Base-by-base conservation (phyloP, 1,140 invertebrate genomes). In the Theocolax elegans region DNA sequence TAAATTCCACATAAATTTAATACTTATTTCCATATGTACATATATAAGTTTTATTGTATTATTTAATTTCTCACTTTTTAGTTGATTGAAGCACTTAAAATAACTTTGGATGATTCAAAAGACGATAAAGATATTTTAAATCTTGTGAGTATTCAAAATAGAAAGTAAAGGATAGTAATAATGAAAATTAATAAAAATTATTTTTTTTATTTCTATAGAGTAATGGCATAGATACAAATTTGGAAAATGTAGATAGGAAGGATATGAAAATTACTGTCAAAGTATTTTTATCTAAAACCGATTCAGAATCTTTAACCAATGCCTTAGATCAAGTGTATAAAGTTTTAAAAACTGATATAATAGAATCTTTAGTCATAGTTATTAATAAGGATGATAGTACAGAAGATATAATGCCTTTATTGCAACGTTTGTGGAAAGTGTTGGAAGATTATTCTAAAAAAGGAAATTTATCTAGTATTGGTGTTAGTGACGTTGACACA, bases 401-500 rank as follows among this genome's bases (percentile, higher is more conserved):
- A 6, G 89, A 88, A 66, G 86, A 85, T 60, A 84, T 89, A 70
- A 75, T 94, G 40, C 84, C 88, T 2, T 88, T 88, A 0, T 87
- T 95, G 21, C 88, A 93, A 81, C 85, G 88, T 13, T 85, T 94
- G 40, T 96, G 95, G 95, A 83, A 78, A 40, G 87, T 89, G 1
- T 76, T 95, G 21, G 93, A 96, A 81, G 86, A 89, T 25, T 90
- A 92, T 73, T 89, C 92, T 0, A 84, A 89, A 66, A 78, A 87
- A 67, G 89, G 89, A 75, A 89, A 89, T 79, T 88, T 95, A 23
- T 87, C 87, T 6, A 92, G 92, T 75, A 86, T 97, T 72, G 97
- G 97, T 17, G 89, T 98, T 12, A 92, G 94, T 48, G 96, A 98
- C 85, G 87, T 98, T n/a, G 93, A 95, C 76, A 92, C 93, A 35